A percentile compares a stretch with the other conserved stretches of the same genome.
phyloP scores from a whole-genome alignment of 2,888 invertebrate species.

The Alloscopus bannaensis region DNA sequence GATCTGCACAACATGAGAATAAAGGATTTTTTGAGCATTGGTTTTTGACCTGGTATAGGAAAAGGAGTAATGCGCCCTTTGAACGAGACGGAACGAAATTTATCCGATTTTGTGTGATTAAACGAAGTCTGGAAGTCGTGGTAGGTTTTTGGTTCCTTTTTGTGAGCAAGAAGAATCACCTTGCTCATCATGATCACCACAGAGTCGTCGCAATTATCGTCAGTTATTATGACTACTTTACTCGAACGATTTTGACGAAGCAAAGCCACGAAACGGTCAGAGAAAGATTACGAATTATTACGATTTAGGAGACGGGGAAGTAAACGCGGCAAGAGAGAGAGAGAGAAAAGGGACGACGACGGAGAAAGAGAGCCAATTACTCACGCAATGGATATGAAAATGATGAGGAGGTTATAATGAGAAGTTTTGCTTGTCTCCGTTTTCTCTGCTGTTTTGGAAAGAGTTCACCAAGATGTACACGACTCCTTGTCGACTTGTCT shows the following conservation, averaged over 20 bases:
- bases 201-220: slow-evolving; percentile 10
- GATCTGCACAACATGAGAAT: too few species aligned
- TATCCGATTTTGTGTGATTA: too few species aligned
- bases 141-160: neutral
- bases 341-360: slow-evolving; percentile 24
- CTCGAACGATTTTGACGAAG: neutral
- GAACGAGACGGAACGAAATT: too few species aligned
- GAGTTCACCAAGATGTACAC: too few species aligned
- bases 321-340: slow-evolving; percentile 7
- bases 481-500: neutral
- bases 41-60: too few species aligned
- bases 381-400: slow-evolving; percentile 53
- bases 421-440: slow-evolving; percentile 20
- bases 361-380: slow-evolving; percentile 43
- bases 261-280: slow-evolving; percentile 19
- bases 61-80: too few species aligned
- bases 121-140: neutral
- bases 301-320: slow-evolving; percentile 5
- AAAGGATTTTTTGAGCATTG: too few species aligned
- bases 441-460: slow-evolving; percentile 10
- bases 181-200: slow-evolving; percentile 3
- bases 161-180: slow-evolving; percentile 2
- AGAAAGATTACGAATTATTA: too few species aligned
- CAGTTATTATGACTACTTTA: slow-evolving; percentile 13
- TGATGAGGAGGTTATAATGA: slow-evolving; percentile 27